Evolutionary conservation across 1,140 invertebrate species (phyloP), one percentile per base, ranked within the genome.

Genomic region (Lethrus apterus): DNA sequence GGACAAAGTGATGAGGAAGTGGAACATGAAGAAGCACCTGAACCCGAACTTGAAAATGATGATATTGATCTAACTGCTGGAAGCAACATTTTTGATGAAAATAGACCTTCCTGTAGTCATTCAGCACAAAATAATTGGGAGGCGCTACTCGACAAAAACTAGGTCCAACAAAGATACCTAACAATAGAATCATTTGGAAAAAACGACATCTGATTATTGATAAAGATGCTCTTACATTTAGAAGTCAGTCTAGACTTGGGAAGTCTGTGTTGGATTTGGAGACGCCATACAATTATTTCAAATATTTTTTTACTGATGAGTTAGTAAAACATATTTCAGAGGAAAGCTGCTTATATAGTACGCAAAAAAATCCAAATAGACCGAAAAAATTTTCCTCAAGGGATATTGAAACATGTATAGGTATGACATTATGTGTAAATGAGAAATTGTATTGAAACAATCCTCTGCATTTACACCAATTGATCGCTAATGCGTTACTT

Each of bases 191-290:
- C 23, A n/a, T 26, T 26, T 26, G 23, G 23, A 26, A 26, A 7
- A 26, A 26, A 26, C 23, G 23, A 26, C 23, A 26, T 26, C 23
- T 26, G n/a, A 26, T 26, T 26, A 26, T 26, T 26, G 23, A 26
- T 26, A n/a, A 26, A 26, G 5, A 26, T 26, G 23, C n/a, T 5
- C 23, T 26, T 26, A 26, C n/a, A 26, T 26, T 26, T 26, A 26
- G 23, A 26, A 26, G n/a, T 7, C 23, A 26, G 23, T 26, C 5
- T 26, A 26, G n/a, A 7, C n/a, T 26, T 7, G 5, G 5, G n/a
- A 26, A 26, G n/a, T 26, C 23, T 26, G 23, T 26, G 5, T 26
- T 26, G 23, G 23, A 26, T n/a, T 26, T 26, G 23, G 5, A 26
- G 23, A 26, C n/a, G 23, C 23, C 23, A 26, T 26, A 26, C 5